phyloP scores from a whole-genome alignment of 2,888 invertebrate genomes.

The Hyposoter didymator region DNA sequence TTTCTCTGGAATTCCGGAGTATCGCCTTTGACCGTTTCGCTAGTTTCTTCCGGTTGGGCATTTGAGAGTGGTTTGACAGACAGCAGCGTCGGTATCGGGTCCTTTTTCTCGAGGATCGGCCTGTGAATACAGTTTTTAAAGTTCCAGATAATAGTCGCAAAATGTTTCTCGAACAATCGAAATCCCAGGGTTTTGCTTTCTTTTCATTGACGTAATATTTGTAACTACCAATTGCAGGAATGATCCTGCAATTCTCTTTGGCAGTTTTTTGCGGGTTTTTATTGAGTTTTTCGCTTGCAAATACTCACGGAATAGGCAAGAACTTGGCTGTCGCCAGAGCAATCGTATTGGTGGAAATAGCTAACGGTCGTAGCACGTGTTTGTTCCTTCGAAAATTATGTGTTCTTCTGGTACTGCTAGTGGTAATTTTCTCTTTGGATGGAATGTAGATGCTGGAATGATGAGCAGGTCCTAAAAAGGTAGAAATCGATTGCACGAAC shows the following conservation, averaged over 20 bases:
- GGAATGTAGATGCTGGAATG: conserved; percentile 82
- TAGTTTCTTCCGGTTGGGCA: conserved; percentile 85
- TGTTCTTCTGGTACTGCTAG: conserved; percentile 80
- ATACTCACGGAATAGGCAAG: conserved; percentile 79
- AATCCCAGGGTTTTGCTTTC: not conserved
- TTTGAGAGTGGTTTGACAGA: conserved; percentile 84
- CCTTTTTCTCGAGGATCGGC: conserved; percentile 76
- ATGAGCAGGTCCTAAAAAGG: conserved; percentile 76
- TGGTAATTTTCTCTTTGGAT: conserved; percentile 79
- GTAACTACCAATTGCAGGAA: not conserved
- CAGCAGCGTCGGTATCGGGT: conserved; percentile 77
- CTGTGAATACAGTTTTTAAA: conserved; percentile 66
- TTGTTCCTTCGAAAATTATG: conserved; percentile 69
- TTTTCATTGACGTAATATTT: not conserved
- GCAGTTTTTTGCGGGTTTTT: not conserved
- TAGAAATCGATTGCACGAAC: not conserved
- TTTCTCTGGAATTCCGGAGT: conserved; percentile 88
- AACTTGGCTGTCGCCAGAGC: conserved; percentile 82
- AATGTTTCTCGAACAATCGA: not conserved
- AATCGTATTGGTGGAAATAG: conserved; percentile 83
- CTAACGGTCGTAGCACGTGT: conserved; percentile 82
- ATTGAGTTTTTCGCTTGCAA: not conserved
- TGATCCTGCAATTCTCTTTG: not conserved
- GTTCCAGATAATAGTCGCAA: not conserved
- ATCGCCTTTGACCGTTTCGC: conserved; percentile 86